Evolutionary conservation across 2,797 vertebrate genomes (phyloP).

Genomic region (Chiloscyllium punctatum): DNA sequence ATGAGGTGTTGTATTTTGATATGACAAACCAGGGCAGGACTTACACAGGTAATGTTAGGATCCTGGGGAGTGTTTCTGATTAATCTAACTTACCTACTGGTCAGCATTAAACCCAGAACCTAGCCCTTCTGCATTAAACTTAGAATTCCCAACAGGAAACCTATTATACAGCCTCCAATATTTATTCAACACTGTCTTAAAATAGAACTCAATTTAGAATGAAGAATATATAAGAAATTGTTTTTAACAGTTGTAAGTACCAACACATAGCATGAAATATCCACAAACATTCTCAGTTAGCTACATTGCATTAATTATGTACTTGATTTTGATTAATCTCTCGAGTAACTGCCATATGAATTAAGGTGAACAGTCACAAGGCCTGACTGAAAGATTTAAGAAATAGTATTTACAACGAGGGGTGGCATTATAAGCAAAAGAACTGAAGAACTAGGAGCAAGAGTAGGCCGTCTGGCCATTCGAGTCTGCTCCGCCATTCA

Average conservation of each 20-base stretch:
- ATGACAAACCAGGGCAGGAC: too few species aligned
- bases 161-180: background rate
- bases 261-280: background rate
- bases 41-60: too few species aligned
- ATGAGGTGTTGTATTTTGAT: too few species aligned
- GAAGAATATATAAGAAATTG: background rate
- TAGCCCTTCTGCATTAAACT: background rate
- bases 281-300: background rate
- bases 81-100: background rate
- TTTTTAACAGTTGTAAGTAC: background rate
- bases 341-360: background rate
- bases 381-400: background rate
- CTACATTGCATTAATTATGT: background rate
- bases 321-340: background rate
- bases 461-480: too few species aligned
- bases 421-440: too few species aligned
- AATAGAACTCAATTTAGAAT: background rate
- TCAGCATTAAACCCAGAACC: background rate
- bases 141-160: background rate
- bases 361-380: background rate
- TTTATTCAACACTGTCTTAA: background rate
- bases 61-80: background rate
- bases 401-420: background rate
- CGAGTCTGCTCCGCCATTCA: too few species aligned
- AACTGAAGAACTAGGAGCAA: too few species aligned